A percentile compares a stretch with the other conserved stretches of the same genome.
phyloP scores from a whole-genome alignment of 2,888 invertebrate species.

The Hesperia comma region DNA sequence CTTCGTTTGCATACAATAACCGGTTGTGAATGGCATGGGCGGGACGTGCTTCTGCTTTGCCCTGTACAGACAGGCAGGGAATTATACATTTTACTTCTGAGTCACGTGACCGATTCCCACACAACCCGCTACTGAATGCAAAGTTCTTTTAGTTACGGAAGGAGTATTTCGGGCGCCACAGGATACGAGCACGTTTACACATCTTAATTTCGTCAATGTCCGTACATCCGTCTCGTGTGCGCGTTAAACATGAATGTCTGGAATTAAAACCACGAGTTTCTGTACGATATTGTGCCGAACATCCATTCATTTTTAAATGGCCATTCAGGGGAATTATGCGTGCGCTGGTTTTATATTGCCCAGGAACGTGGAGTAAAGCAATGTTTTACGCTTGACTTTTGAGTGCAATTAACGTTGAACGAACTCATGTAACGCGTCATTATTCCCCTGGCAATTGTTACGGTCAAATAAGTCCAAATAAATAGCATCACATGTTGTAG shows the following conservation, averaged over 20 bases:
- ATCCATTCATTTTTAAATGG: slow-evolving; percentile 35
- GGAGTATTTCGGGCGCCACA: slow-evolving; percentile 40
- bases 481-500: slow-evolving; percentile 42
- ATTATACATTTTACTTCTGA: slow-evolving; percentile 59
- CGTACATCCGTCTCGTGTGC: slow-evolving; percentile 23
- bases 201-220: slow-evolving; percentile 39
- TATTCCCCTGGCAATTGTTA: slow-evolving; percentile 44
- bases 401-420: slow-evolving; percentile 36
- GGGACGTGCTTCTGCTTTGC: slow-evolving; percentile 57
- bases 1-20: slow-evolving; percentile 79
- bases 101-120: slow-evolving; percentile 70
- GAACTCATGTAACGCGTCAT: slow-evolving; percentile 37
- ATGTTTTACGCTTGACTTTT: slow-evolving; percentile 37
- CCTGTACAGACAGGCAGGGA: slow-evolving; percentile 48
- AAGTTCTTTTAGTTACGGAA: slow-evolving; percentile 41
- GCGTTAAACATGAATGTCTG: slow-evolving; percentile 29
- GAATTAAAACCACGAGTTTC: slow-evolving; percentile 30
- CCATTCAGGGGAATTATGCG: slow-evolving; percentile 30
- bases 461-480: slow-evolving; percentile 42
- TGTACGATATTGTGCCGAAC: slow-evolving; percentile 28
- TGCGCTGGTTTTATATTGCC: slow-evolving; percentile 20
- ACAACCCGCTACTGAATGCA: slow-evolving; percentile 49
- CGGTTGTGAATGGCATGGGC: slow-evolving; percentile 62
- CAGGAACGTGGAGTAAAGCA: slow-evolving; percentile 23
- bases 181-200: slow-evolving; percentile 41